Evolutionary conservation across 2,888 invertebrate species (phyloP), one percentile per base, ranked within the genome.

Genomic region (Sminthurinus aureus): DNA sequence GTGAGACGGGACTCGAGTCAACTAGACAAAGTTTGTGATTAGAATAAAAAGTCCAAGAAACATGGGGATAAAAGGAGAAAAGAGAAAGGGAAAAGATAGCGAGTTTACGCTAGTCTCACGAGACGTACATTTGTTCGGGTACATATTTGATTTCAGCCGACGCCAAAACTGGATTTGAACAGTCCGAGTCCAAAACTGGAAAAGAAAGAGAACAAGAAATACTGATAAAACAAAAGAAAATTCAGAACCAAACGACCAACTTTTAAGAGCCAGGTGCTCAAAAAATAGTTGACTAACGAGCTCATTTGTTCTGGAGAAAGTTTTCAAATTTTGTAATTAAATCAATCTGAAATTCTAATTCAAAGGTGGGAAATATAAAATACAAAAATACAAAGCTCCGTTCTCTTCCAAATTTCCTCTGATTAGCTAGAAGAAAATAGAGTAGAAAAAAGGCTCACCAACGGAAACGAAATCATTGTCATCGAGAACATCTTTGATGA

Each of bases 381-480:
- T 38, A 4, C 38, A 38, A 4, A 38, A 38, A 38, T 38, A 6
- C 6, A 38, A 38, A 38, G 6, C 38, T 38, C 3, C 38, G 6
- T 1, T 38, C 38, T 4, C 38, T 38, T 38, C 1, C 38, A 38
- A 38, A 38, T 38, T 38, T 38, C 38, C 38, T 38, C n/a, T n/a
- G n/a, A n/a, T n/a, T n/a, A n/a, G n/a, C n/a, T n/a, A n/a, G 58
- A 58, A 12, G 58, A 58, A 9, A 58, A 58, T 12, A 58, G 15
- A 58, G 15, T 58, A 58, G 58, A 58, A 58, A 58, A 58, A 12
- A 22, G 67, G 4, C 67, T 75, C 20, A 58, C 76, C 76, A 22
- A 71, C 26, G 22, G 92, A 91, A 15, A 93, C 91, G 89, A 92
- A 93, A 87, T 93, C 93, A 88, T 93, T 92, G 88, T 93, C 93